Evolutionary conservation across 2,888 invertebrate species (phyloP).

Genomic region (Phortica magna): DNA sequence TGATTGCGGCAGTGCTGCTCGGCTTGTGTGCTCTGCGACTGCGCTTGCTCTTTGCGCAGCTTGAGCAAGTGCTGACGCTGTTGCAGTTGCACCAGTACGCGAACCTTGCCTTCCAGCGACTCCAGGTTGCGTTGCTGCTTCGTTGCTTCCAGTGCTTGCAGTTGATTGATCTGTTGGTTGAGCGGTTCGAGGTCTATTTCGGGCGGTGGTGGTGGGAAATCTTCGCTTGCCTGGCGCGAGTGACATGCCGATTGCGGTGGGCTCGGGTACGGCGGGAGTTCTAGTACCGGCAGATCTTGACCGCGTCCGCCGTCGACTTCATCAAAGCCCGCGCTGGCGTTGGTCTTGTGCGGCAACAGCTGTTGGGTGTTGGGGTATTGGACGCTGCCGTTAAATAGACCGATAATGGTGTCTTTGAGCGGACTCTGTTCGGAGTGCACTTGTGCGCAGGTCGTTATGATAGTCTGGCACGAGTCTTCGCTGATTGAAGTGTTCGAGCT

Average conservation of each 20-base stretch:
- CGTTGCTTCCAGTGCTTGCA: slow-evolving; percentile 75
- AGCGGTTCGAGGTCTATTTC: slow-evolving; percentile 83
- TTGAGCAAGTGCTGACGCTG: slow-evolving; percentile 82
- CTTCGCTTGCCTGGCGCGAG: slow-evolving; percentile 91
- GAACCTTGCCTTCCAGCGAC: slow-evolving; percentile 77
- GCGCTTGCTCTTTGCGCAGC: slow-evolving; percentile 78
- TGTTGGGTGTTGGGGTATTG: background rate
- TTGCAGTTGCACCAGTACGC: slow-evolving; percentile 83
- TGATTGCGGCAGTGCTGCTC: slow-evolving; percentile 34
- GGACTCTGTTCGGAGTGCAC: slow-evolving; percentile 91
- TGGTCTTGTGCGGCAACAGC: slow-evolving; percentile 59
- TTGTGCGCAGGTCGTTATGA: slow-evolving; percentile 89
- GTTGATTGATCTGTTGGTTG: slow-evolving; percentile 81
- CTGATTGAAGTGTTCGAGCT: slow-evolving; percentile 78
- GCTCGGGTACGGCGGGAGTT: slow-evolving; percentile 89
- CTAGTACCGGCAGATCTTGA: slow-evolving; percentile 74
- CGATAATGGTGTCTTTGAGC: slow-evolving; percentile 63
- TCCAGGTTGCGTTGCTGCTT: slow-evolving; percentile 77
- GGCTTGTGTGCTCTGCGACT: background rate
- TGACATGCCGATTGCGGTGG: slow-evolving; percentile 87
- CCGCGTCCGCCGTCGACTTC: slow-evolving; percentile 80
- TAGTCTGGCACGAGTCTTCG: slow-evolving; percentile 81
- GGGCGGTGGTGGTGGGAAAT: slow-evolving; percentile 90
- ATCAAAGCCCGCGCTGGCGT: slow-evolving; percentile 76
- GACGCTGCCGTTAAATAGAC: slow-evolving; percentile 35